phyloP scores from a whole-genome alignment of 2,113 vertebrate genomes.

The Colossoma macropomum region DNA sequence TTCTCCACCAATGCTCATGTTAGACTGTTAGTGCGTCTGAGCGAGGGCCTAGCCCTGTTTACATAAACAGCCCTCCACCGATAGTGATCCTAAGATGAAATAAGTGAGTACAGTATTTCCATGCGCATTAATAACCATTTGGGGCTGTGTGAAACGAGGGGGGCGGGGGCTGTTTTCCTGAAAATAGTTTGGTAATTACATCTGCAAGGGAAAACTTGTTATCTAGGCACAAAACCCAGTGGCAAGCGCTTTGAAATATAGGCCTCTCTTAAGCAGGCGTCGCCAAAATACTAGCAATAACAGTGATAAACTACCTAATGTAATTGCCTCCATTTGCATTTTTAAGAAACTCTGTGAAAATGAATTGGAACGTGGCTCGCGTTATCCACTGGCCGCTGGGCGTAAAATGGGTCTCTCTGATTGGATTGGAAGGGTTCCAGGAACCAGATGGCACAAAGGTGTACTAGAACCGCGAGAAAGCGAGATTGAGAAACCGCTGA shows the following conservation, averaged over 20 bases:
- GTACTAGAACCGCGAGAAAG: constrained; percentile 31
- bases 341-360: constrained; percentile 67
- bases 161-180: constrained; percentile 64
- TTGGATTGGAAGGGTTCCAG: constrained; percentile 47
- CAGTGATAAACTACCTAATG: constrained; percentile 74
- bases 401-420: constrained; percentile 38
- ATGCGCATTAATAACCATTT: constrained; percentile 54
- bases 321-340: constrained; percentile 80
- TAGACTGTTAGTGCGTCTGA: too few species aligned
- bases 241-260: constrained; percentile 78
- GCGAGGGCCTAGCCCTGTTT: not conserved
- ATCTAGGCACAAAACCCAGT: constrained; percentile 71
- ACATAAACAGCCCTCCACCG: constrained; percentile 42
- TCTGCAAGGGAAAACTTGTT: constrained; percentile 74
- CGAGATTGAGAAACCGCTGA: not conserved
- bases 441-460: constrained; percentile 38
- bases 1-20: not conserved
- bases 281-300: constrained; percentile 74
- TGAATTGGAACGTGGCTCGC: constrained; percentile 35
- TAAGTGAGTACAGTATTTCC: constrained; percentile 43
- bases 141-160: constrained; percentile 40
- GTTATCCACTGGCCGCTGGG: constrained; percentile 19
- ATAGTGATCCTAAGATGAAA: constrained; percentile 49
- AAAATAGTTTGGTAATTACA: constrained; percentile 79
- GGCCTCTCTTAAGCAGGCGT: constrained; percentile 68